Base-by-base conservation (phyloP, 2,797 vertebrate genomes). In the Botia almorhae region DNA sequence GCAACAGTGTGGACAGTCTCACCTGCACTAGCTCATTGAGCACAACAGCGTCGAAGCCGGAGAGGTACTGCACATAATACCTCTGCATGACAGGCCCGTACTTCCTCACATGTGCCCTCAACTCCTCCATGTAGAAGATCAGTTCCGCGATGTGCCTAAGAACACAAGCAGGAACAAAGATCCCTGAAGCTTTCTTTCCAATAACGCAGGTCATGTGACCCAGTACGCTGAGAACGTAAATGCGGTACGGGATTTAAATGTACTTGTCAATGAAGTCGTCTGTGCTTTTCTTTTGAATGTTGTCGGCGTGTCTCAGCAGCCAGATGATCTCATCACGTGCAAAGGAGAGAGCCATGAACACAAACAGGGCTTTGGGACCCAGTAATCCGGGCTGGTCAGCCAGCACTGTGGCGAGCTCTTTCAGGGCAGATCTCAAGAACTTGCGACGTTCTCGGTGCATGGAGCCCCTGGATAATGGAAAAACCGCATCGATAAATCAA, bases 41-140 rank as follows among this genome's bases (percentile, higher is more conserved):
- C 79, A 99, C 97, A 78, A 99, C 98, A 0, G 98, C 97, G 80
- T 99, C 98, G 74, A 99, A 99, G 14, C 97, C 98, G 2, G 97
- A 98, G 77, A 99, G 93, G 85, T 99, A 99, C 91, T 99, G 98
- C 0, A 99, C 97, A 0, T 99, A 99, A 84, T 99, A 99, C 3
- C 98, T 91, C 94, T 99, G 98, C 97, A 99, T 99, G 86, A 99
- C 98, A 0, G 97, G 97, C 0, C 97, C 97, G 0, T 99, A 99
- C 86, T 98, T 98, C 55, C 98, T 89, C 74, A 99, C 96, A 0
- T 98, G 98, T 70, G 97, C 97, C 89, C 97, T 89, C 50, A 99
- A 96, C 86, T 99, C 97, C 90, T 99, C 98, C 97, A 99, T 99
- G 91, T 99, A 99, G 93, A 99, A 99, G 89, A 99, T 98, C 81